Evolutionary conservation across 1,140 invertebrate species (phyloP).

Genomic region (Bombus difficillimus): DNA sequence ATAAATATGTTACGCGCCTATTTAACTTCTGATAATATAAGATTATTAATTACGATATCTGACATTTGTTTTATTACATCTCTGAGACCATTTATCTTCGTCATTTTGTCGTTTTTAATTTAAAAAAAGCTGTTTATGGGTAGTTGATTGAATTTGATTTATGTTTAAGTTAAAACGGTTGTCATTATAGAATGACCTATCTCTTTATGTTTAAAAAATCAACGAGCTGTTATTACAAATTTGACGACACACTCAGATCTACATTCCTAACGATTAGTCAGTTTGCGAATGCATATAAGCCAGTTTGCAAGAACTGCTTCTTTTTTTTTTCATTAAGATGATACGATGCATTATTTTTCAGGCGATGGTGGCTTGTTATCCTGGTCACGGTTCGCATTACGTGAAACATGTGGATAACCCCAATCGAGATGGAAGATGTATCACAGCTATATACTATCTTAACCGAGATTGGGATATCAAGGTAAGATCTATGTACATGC

Average conservation of each 20-base stretch:
- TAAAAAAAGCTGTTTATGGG: neutral
- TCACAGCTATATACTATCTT: slow-evolving; percentile 98
- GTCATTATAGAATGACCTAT: neutral
- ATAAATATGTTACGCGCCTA: neutral
- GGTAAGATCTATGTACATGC: slow-evolving; percentile 72
- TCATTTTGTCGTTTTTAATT: neutral
- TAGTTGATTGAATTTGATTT: neutral
- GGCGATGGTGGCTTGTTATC: slow-evolving; percentile 99
- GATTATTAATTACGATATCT: neutral
- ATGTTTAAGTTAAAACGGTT: neutral
- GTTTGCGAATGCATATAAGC: neutral
- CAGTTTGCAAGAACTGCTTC: neutral
- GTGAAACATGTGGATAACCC: slow-evolving; percentile 99
- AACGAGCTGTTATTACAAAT: neutral
- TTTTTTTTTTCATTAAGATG: slow-evolving; percentile 6
- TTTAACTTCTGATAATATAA: slow-evolving; percentile 12
- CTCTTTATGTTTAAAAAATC: neutral
- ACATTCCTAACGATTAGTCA: neutral
- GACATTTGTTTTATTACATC: neutral
- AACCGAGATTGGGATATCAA: slow-evolving; percentile 95
- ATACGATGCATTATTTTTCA: slow-evolving; percentile 78
- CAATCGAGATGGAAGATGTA: slow-evolving; percentile 96
- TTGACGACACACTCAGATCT: neutral
- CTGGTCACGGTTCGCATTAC: slow-evolving; percentile 95
- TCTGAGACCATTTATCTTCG: neutral